phyloP scores from a whole-genome alignment of 2,888 invertebrate species.

The Caenorhabditis plicata region DNA sequence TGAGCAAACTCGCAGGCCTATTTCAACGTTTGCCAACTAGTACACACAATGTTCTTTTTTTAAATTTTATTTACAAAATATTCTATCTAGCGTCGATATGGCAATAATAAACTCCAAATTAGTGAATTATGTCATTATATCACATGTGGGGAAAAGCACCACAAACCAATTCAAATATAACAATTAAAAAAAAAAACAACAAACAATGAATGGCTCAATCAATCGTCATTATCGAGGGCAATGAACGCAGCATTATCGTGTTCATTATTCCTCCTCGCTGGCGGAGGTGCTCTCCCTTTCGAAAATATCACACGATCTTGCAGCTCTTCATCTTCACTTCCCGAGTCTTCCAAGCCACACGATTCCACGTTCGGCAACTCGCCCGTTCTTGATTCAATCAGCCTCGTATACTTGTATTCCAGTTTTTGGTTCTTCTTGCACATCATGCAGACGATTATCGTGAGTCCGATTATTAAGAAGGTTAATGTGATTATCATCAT shows the following conservation, averaged over 20 bases:
- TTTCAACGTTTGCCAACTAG: too few species aligned
- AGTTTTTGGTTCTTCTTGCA: constrained; percentile 43
- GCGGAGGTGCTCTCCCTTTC: constrained; percentile 28
- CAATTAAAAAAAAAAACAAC: constrained; percentile 2
- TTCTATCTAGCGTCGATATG: too few species aligned
- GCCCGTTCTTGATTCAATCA: constrained; percentile 50
- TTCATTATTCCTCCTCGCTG: constrained; percentile 14
- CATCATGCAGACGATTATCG: constrained; percentile 24
- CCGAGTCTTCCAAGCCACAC: constrained; percentile 53
- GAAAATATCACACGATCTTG: constrained; percentile 47
- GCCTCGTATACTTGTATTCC: constrained; percentile 60
- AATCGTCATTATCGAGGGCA: constrained; percentile 42
- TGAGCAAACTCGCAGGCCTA: too few species aligned
- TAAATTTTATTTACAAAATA: too few species aligned
- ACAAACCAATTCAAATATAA: too few species aligned
- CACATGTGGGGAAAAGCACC: too few species aligned
- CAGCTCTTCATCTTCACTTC: constrained; percentile 54
- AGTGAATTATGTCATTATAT: too few species aligned
- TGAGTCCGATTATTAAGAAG: constrained; percentile 15
- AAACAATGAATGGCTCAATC: background rate
- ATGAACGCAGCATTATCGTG: constrained; percentile 39
- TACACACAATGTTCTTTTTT: too few species aligned
- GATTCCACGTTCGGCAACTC: constrained; percentile 51
- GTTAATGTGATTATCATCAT: constrained; percentile 14
- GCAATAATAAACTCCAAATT: too few species aligned